Conservation (phyloP, 2,113 vertebrate genomes). For the Scomber japonicus region DNA sequence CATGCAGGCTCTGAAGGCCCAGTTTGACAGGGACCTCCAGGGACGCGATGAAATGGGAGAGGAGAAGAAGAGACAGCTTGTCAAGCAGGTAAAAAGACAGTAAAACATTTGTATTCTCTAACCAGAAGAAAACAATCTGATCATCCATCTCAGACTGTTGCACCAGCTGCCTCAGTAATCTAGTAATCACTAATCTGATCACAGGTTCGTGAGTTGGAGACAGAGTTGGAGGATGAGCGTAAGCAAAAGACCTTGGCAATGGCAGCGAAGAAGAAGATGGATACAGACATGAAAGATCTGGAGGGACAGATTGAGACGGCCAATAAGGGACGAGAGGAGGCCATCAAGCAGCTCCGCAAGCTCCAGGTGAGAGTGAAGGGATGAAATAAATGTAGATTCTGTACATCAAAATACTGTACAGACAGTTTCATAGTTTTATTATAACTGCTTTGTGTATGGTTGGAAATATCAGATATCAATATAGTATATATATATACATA, state of each 20-base stretch:
- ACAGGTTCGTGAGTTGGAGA: constrained; percentile 95
- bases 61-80: constrained; percentile 93
- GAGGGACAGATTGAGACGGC: constrained; percentile 92
- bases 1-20: constrained; percentile 95
- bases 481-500: too few species aligned
- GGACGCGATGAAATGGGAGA: constrained; percentile 95
- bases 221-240: constrained; percentile 94
- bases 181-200: neutral
- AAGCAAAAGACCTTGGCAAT: constrained; percentile 89
- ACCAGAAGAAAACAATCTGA: neutral
- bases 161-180: neutral
- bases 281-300: constrained; percentile 94
- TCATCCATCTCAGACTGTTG: neutral
- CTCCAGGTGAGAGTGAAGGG: constrained; percentile 86
- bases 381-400: neutral
- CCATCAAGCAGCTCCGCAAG: constrained; percentile 95
- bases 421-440: neutral
- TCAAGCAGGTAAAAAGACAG: constrained; percentile 89
- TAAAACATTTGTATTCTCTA: neutral
- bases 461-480: too few species aligned
- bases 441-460: neutral
- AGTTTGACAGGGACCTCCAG: constrained; percentile 94
- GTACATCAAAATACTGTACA: neutral
- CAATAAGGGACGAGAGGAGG: constrained; percentile 92
- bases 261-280: constrained; percentile 94